These are phyloP conservation scores for Xestoiulus laeticollis DNA, from an alignment of 2,888 invertebrate genomes.

Conservation along the genomic window DNA sequence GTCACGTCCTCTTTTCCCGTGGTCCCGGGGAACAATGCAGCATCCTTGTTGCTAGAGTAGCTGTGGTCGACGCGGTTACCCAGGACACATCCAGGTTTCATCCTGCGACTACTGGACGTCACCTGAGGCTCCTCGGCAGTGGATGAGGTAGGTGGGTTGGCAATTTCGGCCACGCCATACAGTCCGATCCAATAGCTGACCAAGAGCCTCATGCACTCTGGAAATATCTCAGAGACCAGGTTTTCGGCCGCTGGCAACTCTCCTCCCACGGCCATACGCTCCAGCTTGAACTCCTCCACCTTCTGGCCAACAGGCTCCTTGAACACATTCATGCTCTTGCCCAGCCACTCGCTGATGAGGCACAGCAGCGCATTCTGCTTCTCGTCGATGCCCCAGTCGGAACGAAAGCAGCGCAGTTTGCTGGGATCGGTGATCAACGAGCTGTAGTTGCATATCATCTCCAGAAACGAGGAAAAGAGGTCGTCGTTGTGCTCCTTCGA, in stretches of 20 bases:
- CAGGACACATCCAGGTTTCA: not conserved
- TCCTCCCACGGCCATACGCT: slow-evolving; percentile 47
- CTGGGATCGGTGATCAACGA: slow-evolving; percentile 32
- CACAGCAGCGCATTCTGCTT: slow-evolving; percentile 52
- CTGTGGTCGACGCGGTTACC: slow-evolving; percentile 45
- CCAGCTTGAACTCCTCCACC: slow-evolving; percentile 52
- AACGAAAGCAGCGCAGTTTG: not conserved
- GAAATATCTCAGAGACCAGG: slow-evolving; percentile 53
- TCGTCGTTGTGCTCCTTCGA: slow-evolving; percentile 6
- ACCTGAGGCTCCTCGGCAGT: not conserved
- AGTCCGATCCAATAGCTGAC: slow-evolving; percentile 55
- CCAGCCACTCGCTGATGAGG: slow-evolving; percentile 54
- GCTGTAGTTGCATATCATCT: slow-evolving; percentile 48
- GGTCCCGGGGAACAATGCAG: not conserved
- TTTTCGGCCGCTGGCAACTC: slow-evolving; percentile 53
- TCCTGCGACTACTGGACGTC: too few species aligned
- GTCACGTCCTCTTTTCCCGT: not conserved
- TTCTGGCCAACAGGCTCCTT: slow-evolving; percentile 50
- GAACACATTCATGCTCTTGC: slow-evolving; percentile 49
- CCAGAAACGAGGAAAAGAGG: slow-evolving; percentile 47
- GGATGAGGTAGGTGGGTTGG: not conserved
- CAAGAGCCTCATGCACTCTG: slow-evolving; percentile 54
- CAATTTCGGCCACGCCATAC: not conserved
- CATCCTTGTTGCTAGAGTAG: slow-evolving; percentile 40
- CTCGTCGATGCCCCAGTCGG: slow-evolving; percentile 50